A percentile compares a stretch with the other conserved stretches of the same genome.
phyloP scores from a whole-genome alignment of 1,140 invertebrate species.

The Chrysomallon squamiferum region DNA sequence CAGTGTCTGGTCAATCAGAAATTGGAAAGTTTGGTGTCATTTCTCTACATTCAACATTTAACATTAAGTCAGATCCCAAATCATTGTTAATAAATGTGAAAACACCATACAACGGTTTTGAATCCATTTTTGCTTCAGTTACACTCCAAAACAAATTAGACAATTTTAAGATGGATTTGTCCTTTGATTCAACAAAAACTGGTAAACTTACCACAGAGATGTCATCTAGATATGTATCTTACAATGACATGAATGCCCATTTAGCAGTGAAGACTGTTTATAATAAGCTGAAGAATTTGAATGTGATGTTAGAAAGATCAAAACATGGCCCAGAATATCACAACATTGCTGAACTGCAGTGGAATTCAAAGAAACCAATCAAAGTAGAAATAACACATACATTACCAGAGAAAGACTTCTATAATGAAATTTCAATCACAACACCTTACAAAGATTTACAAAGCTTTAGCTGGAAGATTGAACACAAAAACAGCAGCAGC shows the following conservation, averaged over 20 bases:
- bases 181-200: constrained; percentile 6
- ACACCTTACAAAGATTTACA: constrained; percentile 26
- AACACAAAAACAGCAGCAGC: constrained; percentile 10
- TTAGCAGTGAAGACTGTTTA: constrained; percentile 20
- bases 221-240: neutral
- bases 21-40: neutral
- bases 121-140: constrained; percentile 5
- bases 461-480: constrained; percentile 13
- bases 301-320: constrained; percentile 12
- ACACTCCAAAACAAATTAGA: constrained; percentile 13
- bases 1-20: neutral
- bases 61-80: neutral
- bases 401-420: neutral
- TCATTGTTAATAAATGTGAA: constrained; percentile 6
- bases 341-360: constrained; percentile 10
- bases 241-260: constrained; percentile 13
- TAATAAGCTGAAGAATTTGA: constrained; percentile 17
- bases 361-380: constrained; percentile 18
- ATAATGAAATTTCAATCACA: constrained; percentile 11
- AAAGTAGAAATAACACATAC: neutral
- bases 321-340: neutral
- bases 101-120: constrained; percentile 24
- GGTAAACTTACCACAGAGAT: constrained; percentile 3
- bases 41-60: neutral
- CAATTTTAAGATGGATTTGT: constrained; percentile 7